Conservation (phyloP, 2,797 vertebrate species). For the Urosaurus nigricauda region DNA sequence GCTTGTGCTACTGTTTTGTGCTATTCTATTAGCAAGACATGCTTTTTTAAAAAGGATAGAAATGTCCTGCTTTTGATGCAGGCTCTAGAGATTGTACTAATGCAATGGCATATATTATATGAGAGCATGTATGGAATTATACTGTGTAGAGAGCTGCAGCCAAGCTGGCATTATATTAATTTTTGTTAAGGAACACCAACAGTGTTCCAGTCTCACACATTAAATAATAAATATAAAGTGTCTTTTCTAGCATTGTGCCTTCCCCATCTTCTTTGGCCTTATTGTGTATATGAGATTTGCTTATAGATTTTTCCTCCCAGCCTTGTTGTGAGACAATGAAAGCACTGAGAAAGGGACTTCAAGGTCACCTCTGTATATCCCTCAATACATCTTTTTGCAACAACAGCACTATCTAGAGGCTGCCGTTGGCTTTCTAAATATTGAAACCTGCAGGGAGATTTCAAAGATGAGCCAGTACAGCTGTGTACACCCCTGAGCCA, state of each 20-base stretch:
- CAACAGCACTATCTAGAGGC: neutral
- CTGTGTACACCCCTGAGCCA: neutral
- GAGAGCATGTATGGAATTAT: neutral
- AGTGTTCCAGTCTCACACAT: neutral
- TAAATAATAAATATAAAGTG: constrained; percentile 42
- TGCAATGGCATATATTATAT: neutral
- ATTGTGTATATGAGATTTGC: neutral
- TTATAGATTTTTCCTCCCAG: neutral
- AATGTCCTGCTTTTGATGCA: neutral
- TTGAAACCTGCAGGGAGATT: too few species aligned
- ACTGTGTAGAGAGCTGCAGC: neutral
- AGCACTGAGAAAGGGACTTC: neutral
- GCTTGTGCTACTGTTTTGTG: neutral
- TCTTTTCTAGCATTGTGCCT: constrained; percentile 29
- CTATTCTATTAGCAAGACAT: neutral
- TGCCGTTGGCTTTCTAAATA: neutral
- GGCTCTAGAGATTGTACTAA: neutral
- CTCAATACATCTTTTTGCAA: neutral
- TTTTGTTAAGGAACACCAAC: neutral
- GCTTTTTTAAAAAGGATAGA: neutral
- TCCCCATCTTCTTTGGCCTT: neutral
- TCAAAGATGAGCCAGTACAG: neutral
- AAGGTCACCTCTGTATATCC: neutral
- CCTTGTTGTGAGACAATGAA: neutral
- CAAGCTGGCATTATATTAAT: neutral